A percentile compares a stretch with the other conserved stretches of the same genome.
Conservation (phyloP, 2,888 invertebrate genomes). For the Hybos culiciformis region DNA sequence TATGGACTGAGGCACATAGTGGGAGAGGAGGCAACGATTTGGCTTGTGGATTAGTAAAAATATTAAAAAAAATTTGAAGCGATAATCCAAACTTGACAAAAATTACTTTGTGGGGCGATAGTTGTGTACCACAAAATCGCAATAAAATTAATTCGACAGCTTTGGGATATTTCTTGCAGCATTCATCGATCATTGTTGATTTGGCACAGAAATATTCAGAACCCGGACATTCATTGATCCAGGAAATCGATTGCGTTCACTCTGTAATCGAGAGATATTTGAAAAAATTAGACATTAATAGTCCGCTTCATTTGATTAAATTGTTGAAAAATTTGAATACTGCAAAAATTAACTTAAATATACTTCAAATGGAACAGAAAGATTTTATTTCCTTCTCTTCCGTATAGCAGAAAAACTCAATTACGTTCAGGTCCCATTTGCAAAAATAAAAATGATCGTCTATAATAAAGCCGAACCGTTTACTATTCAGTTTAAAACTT, state of each 20-base stretch:
- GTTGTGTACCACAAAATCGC: neutral
- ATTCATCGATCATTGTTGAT: neutral
- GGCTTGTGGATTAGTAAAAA: neutral
- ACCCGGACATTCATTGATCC: neutral
- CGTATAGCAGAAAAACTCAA: neutral
- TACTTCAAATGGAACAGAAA: neutral
- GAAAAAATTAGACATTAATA: neutral
- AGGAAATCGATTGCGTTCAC: conserved; percentile 1
- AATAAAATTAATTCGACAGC: conserved; percentile 1
- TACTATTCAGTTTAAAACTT: neutral
- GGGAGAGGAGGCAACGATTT: neutral
- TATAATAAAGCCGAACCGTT: conserved; percentile 27
- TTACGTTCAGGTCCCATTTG: neutral
- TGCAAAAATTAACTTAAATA: neutral
- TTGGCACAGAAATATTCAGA: neutral
- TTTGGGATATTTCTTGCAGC: neutral
- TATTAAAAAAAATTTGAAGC: neutral
- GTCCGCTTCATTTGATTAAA: neutral
- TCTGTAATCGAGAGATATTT: neutral
- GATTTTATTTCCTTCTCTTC: neutral
- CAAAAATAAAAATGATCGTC: conserved; percentile 3
- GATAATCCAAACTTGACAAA: neutral
- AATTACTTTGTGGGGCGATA: neutral
- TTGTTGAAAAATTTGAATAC: neutral
- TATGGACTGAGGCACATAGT: conserved; percentile 1